These are phyloP conservation scores for Ametastegia equiseti DNA, from an alignment of 2,888 invertebrate species.

Conservation along the genomic window DNA sequence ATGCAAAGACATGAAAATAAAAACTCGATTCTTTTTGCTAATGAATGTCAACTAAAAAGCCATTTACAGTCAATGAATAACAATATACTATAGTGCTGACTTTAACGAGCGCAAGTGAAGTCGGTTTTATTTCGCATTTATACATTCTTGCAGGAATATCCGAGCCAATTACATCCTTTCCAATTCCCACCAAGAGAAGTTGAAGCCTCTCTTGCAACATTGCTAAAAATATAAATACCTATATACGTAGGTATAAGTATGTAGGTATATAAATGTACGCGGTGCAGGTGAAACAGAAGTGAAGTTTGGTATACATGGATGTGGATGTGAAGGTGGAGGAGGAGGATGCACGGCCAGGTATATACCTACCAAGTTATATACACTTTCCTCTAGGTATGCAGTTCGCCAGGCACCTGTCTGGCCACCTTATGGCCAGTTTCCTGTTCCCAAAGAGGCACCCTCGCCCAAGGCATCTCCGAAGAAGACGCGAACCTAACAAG, in stretches of 20 bases:
- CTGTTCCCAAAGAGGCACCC: slow-evolving; percentile 31
- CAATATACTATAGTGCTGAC: slow-evolving; percentile 1
- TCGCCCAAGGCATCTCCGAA: not conserved
- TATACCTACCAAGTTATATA: slow-evolving; percentile 3
- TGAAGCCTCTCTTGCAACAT: not conserved
- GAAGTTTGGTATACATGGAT: not conserved
- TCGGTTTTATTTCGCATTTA: not conserved
- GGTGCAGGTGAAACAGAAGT: not conserved
- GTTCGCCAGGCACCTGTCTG: slow-evolving; percentile 34
- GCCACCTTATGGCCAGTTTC: slow-evolving; percentile 33
- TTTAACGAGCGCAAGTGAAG: not conserved
- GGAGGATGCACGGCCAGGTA: slow-evolving; percentile 13
- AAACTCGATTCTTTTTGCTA: not conserved
- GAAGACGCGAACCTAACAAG: slow-evolving; percentile 29
- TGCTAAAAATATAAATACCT: not conserved
- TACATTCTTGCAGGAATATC: slow-evolving; percentile 4
- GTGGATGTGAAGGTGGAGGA: not conserved
- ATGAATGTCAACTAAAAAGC: not conserved
- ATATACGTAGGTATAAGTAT: not conserved
- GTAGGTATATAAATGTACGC: not conserved
- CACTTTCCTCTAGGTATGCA: slow-evolving; percentile 29
- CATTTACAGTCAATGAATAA: not conserved
- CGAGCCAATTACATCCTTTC: slow-evolving; percentile 23
- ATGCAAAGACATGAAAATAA: not conserved
- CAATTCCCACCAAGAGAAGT: not conserved